Base-by-base conservation (phyloP, 2,888 invertebrate genomes). In the Strigamia maritima region DNA sequence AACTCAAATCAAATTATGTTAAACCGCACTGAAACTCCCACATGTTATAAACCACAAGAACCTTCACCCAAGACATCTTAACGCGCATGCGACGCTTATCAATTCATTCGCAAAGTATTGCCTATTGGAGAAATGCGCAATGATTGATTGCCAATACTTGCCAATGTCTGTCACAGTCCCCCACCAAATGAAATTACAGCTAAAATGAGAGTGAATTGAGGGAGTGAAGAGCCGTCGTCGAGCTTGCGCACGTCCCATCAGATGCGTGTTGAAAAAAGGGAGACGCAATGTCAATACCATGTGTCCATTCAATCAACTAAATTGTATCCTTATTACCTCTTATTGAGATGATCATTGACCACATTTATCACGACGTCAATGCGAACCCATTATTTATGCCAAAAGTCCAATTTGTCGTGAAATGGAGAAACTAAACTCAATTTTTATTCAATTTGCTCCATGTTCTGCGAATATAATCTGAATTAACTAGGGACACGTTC, bases 261-360 rank as follows among this genome's bases (percentile, higher is more conserved):
- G 24, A 28, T 24, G 65, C 8, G 28, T 65, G 65, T 65, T 10
- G 28, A 65, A 65, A 65, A 65, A 65, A 65, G 14, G 14, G 24
- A 6, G 65, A 7, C 10, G 60, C 60, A 60, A 60, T 60, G 65
- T 65, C 65, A 65, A 65, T 65, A 65, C 65, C 65, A 65, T 26
- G 65, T 65, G 65, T 65, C 65, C 65, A 65, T 65, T 65, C 65
- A 65, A 65, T 65, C 65, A 65, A 26, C 26, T 65, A 65, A 65
- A 65, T 65, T 65, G 65, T 26, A 65, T 28, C 65, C 65, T 65
- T 28, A 65, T 65, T 65, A 26, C 65, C 65, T 24, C 65, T 65
- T 26, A 65, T 65, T 65, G 65, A 65, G 26, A 28, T 16, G 65
- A 65, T 65, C 65, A 65, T 65, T 65, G 65, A 7, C 10, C 65